Evolutionary conservation across 2,797 vertebrate genomes (phyloP), one percentile per base, ranked within the genome.

Genomic region (Nannoperca obscura): DNA sequence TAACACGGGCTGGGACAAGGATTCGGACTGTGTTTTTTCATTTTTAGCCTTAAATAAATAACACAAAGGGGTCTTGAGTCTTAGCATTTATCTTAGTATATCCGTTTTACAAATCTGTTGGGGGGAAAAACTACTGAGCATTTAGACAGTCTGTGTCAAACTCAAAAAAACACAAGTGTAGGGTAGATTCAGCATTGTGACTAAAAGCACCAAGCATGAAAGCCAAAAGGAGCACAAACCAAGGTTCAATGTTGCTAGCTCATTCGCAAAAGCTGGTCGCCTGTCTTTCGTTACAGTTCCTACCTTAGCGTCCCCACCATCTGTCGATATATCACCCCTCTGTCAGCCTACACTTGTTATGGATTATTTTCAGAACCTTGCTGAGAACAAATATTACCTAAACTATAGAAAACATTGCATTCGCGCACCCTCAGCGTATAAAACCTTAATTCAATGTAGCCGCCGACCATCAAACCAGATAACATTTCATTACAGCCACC

Each of bases 41-140:
- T 92, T 91, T 93, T 94, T 88, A 90, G 92, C 94, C 93, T 95
- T 95, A 94, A 94, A 85, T 78, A 83, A 88, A 86, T 79, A 83
- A 90, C 84, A 89, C 88, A 80, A 90, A 82, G 81, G 67, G 80
- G 85, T 91, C 86, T 91, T 91, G 77, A 86, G 74, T 89, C 84
- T 84, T 87, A 66, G 74, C 71, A 76, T 90, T 88, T 80, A 84
- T 71, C 58, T 76, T 63, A 42, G 65, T 74, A n/a, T 57, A 55
- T 76, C 55, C 52, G 79, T 89, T 86, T 57, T 66, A 71, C 59
- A 69, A 47, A 72, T 60, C 67, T 67, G 46, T 71, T 55, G 47
- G 24, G 24, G 24, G 24, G 74, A 86, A 83, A 71, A 88, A 76
- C 77, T 86, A 79, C 84, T 84, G 85, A 89, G 88, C 80, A 82